These are phyloP conservation scores for Tenthredo scrophulariae DNA, from an alignment of 2,888 invertebrate species.

Conservation along the genomic window DNA sequence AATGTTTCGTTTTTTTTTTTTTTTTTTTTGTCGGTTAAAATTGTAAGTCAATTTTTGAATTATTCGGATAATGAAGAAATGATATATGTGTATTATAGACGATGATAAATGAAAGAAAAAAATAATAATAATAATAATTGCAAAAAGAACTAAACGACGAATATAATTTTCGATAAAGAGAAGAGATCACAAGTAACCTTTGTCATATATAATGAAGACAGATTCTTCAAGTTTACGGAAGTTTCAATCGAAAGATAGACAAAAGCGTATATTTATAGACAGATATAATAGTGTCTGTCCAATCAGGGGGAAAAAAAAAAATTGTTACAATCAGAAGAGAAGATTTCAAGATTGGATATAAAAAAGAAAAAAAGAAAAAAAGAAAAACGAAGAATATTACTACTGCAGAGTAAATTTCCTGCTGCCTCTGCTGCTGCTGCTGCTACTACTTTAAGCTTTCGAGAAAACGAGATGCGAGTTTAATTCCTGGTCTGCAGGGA, in stretches of 20 bases:
- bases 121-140: no score
- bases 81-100: no score
- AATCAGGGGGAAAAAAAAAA: constrained; percentile 12
- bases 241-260: constrained; percentile 5
- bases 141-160: no score
- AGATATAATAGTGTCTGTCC: not conserved
- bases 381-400: constrained; percentile 3
- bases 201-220: not conserved
- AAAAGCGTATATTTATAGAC: not conserved
- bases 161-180: not conserved
- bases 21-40: not conserved
- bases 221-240: not conserved
- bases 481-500: not conserved
- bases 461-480: constrained; percentile 23
- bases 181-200: not conserved
- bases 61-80: not conserved
- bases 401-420: not conserved
- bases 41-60: not conserved
- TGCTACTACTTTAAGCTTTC: not conserved
- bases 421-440: not conserved
- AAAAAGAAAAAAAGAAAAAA: no score
- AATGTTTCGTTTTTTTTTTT: not conserved
- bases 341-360: not conserved
- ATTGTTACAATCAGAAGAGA: constrained; percentile 15
- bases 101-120: not conserved